Percentiles rank a stretch among this genome's conserved stretches.
phyloP scores from a whole-genome alignment of 1,140 invertebrate genomes.

The Chymomyza costata region DNA sequence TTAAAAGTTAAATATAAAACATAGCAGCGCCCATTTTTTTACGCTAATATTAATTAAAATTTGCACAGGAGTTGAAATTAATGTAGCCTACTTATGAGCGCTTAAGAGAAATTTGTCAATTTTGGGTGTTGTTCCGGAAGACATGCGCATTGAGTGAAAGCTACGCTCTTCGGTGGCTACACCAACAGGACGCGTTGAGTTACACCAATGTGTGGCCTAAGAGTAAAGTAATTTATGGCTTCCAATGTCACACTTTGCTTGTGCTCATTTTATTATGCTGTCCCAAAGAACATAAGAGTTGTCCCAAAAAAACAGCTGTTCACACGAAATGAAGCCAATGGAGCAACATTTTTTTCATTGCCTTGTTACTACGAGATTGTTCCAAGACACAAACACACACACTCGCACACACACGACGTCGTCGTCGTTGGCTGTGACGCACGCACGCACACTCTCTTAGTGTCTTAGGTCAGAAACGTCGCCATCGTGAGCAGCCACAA shows the following conservation, averaged over 20 bases:
- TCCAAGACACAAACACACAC: neutral
- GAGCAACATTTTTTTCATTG: constrained; percentile 12
- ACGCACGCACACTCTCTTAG: constrained; percentile 12
- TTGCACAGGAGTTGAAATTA: constrained; percentile 12
- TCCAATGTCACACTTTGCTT: constrained; percentile 26
- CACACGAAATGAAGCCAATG: constrained; percentile 38
- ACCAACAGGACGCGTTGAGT: no score
- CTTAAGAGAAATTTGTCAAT: neutral
- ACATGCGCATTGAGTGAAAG: constrained; percentile 32
- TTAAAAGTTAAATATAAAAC: no score
- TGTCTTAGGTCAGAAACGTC: constrained; percentile 68
- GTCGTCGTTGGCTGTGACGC: constrained; percentile 32
- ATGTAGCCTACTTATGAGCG: constrained; percentile 33
- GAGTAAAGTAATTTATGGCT: neutral
- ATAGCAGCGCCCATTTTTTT: no score
- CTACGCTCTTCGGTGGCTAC: no score
- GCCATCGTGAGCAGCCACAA: constrained; percentile 16
- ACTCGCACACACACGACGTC: constrained; percentile 27
- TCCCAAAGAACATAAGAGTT: constrained; percentile 26
- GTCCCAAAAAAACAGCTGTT: constrained; percentile 39
- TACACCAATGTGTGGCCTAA: no score
- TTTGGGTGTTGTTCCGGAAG: constrained; percentile 46
- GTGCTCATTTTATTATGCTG: constrained; percentile 29
- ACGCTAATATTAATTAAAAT: no score
- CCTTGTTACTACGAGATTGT: constrained; percentile 24